Base-by-base conservation (phyloP, 2,888 invertebrate genomes). In the Ptilodon capucinus region DNA sequence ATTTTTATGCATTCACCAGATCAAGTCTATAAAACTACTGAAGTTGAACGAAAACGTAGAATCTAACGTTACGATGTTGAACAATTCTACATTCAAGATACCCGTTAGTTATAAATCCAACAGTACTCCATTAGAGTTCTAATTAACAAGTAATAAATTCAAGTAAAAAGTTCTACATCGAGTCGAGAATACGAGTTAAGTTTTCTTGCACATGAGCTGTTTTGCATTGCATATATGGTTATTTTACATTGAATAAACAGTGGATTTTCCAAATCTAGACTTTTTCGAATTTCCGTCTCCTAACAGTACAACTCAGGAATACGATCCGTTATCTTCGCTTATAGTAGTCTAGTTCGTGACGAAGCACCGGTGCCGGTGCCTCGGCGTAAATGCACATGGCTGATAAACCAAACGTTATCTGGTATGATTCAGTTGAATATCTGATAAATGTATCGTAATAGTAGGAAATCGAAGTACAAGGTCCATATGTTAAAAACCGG, bases 291-390 rank as follows among this genome's bases (percentile, higher is more conserved):
- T n/a, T n/a, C n/a, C n/a, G 2, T 17, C 11, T 17, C 5, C 32
- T 32, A 14, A 32, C 32, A 6, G 14, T 32, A 32, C 8, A 32
- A 14, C 14, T 14, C 13, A 7, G 32, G 18, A 17, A 52, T 30
- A 36, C 16, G 40, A 36, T 34, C 38, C 39, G 14, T 64, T 50
- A 59, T 44, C 50, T 59, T 62, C 54, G 35, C 42, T 18, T 42
- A 50, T 23, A 40, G 9, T 46, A 46, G 50, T 46, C 47, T 42
- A 42, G 47, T 44, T 45, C 25, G 23, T 59, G 49, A 56, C 43
- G 51, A 48, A 49, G 51, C 47, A 46, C 52, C 38, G 19, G 16
- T 35, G 25, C n/a, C 11, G 6, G 16, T 35, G 25, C n/a, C 11
- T 6, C 19, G 36, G 8, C 6, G 18, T 18, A 4, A 45, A 23